Percentiles rank a stretch among this genome's conserved stretches.
Conservation (phyloP, 1,140 invertebrate species). For the Neuroterus valhalla region DNA sequence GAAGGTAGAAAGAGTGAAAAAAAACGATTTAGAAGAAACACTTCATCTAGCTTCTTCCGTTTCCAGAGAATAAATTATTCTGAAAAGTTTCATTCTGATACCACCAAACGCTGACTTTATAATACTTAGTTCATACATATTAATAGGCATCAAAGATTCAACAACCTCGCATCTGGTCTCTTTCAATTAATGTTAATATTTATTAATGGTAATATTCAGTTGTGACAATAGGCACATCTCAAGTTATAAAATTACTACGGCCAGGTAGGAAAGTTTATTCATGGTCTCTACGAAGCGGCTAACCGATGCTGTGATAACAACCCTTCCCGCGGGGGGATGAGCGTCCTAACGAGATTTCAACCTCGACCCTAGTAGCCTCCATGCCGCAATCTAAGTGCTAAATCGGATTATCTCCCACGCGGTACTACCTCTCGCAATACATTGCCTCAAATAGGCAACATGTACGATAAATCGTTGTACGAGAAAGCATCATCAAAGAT, state of each 20-base stretch:
- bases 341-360: slow-evolving; percentile 58
- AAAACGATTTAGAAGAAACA: no score
- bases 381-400: slow-evolving; percentile 49
- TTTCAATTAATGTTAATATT: not conserved
- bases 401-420: slow-evolving; percentile 60
- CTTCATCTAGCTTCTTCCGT: no score
- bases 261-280: slow-evolving; percentile 21
- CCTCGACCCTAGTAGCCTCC: slow-evolving; percentile 40
- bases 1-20: no score
- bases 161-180: no score
- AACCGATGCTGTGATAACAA: slow-evolving; percentile 53
- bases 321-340: slow-evolving; percentile 57
- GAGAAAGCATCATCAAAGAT: not conserved
- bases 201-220: not conserved
- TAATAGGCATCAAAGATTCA: no score
- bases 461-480: not conserved
- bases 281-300: slow-evolving; percentile 6
- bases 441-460: not conserved
- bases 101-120: no score
- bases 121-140: no score
- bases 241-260: not conserved
- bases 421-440: slow-evolving; percentile 34
- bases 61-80: no score
- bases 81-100: no score
- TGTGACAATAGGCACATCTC: not conserved